Evolutionary conservation across 23 tunicate genomes (phyloP), one percentile per base, ranked within the genome.

Genomic region (Clavelina lepadiformis): DNA sequence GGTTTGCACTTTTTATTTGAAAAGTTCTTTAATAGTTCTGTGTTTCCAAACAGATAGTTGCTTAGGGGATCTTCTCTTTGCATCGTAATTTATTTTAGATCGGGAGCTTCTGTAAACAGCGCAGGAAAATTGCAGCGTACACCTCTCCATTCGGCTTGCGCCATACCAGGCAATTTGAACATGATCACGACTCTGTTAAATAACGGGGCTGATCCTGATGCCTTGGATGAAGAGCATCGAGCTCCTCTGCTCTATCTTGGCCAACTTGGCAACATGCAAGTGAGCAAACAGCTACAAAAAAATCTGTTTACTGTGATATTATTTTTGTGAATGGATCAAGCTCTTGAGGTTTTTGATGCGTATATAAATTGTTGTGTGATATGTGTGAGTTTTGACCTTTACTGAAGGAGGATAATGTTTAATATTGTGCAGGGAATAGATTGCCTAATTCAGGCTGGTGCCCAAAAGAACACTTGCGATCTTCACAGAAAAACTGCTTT

Each of bases 81-180:
- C n/a, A n/a, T n/a, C n/a, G n/a, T n/a, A n/a, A n/a, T 34, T 63
- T 11, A 35, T 63, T 45, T 45, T 27, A 74, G 80, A 0, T 63
- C 63, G 50, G 80, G 71, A 24, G 80, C 71, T 32, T 63, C 80
- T 31, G 62, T 63, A 5, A 74, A 74, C 62, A 25, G 24, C 6
- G 7, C 38, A 23, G 71, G 71, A 15, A 38, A 34, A 29, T 34
- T 31, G 3, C 38, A 62, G 26, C 71, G 80, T 1, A 62, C 80
- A 1, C 80, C 80, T 3, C 62, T 74, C 4, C 80, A 62, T 62
- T 62, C 80, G 5, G 70, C 80, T 7, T 74, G 80, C 52, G 80
- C 80, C 20, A 63, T 74, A 1, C 51, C 80, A 5, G 80, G 71
- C 51, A 74, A 74, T 36, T 51, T 33, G 7, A 51, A 61, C 51